Base-by-base conservation (phyloP, 2,113 vertebrate genomes). In the Ancistrus triradiatus region DNA sequence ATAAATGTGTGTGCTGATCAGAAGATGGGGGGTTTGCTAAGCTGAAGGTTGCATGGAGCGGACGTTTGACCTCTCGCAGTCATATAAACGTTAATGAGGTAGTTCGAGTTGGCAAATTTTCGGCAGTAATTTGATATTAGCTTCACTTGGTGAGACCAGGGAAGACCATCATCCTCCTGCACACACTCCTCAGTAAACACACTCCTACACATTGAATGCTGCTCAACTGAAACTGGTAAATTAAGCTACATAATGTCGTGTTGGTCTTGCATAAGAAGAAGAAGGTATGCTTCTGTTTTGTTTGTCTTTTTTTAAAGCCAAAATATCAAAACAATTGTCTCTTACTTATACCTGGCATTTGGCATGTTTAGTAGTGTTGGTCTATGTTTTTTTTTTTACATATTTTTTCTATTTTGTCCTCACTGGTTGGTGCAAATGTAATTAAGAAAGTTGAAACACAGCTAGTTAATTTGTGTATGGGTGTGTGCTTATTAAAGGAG, bases 71-170 rank as follows among this genome's bases (percentile, higher is more conserved):
- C 70, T 59, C 62, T 66, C 77, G 75, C 77, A 80, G 80, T 86
- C 81, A 85, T 84, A 85, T 87, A 85, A 86, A 80, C 63, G 78
- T 80, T 86, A 87, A 87, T 85, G 84, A 87, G 84, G 84, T 78
- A 78, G 78, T 83, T 79, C 71, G 80, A 84, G 80, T 87, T 75
- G 76, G 78, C 77, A 81, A 85, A 85, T 85, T 85, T 85, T 81
- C 82, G 85, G 84, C 64, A 68, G 74, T 86, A 87, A 88, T 88
- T 80, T 85, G 83, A 86, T 87, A 86, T 87, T 84, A 88, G 79
- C 78, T 78, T 59, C 74, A 78, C 78, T 79, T 81, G 81, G 78
- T 73, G 68, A 66, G 69, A 72, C 76, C 69, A 75, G 72, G 28
- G 49, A 21, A 37, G 24, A 17, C n/a, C n/a, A 56, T 24, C 37